Conservation (phyloP, 2,113 vertebrate genomes). For the Mohoua ochrocephala region DNA sequence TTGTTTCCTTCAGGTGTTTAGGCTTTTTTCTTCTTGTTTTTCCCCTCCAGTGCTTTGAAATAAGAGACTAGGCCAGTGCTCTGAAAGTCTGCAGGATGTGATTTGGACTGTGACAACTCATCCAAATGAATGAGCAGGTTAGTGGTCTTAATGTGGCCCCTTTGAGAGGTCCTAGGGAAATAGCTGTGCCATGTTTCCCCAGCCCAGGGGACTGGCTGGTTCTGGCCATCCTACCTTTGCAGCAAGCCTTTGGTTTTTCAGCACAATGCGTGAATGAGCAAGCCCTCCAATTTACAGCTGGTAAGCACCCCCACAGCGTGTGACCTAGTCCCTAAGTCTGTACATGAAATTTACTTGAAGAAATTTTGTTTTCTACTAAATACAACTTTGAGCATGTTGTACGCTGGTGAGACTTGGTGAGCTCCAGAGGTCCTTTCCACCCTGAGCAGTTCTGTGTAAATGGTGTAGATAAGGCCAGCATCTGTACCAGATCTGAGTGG, state of each 20-base stretch:
- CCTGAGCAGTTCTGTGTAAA: not conserved
- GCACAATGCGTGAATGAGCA: not conserved
- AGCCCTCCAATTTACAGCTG: not conserved
- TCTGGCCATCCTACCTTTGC: not conserved
- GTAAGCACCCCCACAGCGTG: not conserved
- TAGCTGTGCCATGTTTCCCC: not conserved
- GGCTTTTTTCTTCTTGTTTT: not conserved
- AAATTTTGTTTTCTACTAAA: not conserved
- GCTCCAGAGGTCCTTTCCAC: not conserved
- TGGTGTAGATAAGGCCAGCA: not conserved
- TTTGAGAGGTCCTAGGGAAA: not conserved
- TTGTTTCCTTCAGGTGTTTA: not conserved
- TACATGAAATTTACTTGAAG: not conserved
- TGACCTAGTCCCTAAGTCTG: not conserved
- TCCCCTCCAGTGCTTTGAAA: not conserved
- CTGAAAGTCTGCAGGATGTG: not conserved
- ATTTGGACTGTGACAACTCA: not conserved
- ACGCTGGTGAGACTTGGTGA: not conserved
- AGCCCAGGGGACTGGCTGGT: not conserved
- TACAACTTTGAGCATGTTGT: not conserved
- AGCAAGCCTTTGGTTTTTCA: not conserved
- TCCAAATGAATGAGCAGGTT: not conserved
- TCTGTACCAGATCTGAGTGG: not conserved
- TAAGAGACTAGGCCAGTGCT: not conserved
- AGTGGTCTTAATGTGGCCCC: not conserved